Evolutionary conservation across 2,888 invertebrate genomes (phyloP), one percentile per base, ranked within the genome.

Genomic region (Microctonus aethiopoides): DNA sequence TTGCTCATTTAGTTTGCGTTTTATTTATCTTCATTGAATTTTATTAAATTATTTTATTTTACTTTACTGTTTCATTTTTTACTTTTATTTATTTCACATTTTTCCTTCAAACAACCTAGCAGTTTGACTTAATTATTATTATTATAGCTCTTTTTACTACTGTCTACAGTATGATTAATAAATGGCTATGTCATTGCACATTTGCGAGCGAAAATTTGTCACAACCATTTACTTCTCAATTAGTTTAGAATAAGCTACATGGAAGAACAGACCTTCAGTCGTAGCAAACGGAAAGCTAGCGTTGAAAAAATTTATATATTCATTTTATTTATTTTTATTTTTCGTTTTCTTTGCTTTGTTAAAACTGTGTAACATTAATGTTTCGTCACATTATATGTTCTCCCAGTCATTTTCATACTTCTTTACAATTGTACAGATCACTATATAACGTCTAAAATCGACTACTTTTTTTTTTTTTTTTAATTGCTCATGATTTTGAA

Each of bases 191-290:
- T 57, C 66, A 52, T 67, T 54, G n/a, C 46, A 39, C 56, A 51
- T 52, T 54, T 36, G 20, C 57, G 46, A 54, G 34, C 39, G 60
- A 39, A 41, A 59, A 61, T 67, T 22, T 36, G 24, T 20, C 24
- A 13, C 7, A 39, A 41, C 26, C 36, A 64, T 69, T 67, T 72
- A 67, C 74, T 75, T 75, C 68, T 75, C 73, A 77, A 74, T 75
- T 76, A 78, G 71, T 78, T 78, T 81, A 84, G 79, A 82, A 83
- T 83, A 81, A 82, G 78, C 81, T 84, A 81, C 81, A 77, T 81
- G 84, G 85, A 85, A 84, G 84, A 85, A 80, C 84, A 79, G 79
- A 83, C 78, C 78, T 81, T 83, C 80, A 82, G 81, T 84, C 83
- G 74, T 79, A 81, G 79, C 81, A 72, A 83, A 83, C 77, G 72